phyloP scores from a whole-genome alignment of 2,797 vertebrate species.

The Cygnus olor region DNA sequence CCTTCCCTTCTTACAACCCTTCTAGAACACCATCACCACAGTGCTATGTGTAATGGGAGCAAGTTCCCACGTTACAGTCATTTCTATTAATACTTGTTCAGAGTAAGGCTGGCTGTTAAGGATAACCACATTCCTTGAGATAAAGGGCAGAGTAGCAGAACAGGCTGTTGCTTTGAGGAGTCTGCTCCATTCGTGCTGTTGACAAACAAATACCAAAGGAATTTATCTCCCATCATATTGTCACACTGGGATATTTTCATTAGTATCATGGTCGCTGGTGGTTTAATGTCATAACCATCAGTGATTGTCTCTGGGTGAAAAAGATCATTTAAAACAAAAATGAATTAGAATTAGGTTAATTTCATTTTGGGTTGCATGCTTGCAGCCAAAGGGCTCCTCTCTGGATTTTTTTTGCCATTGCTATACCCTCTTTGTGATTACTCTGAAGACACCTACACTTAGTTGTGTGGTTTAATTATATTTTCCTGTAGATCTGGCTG shows the following conservation, averaged over 20 bases:
- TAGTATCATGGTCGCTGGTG: not conserved
- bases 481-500: not conserved
- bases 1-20: not conserved
- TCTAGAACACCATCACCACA: not conserved
- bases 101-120: not conserved
- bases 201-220: not conserved
- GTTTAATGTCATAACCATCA: not conserved
- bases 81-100: not conserved
- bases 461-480: not conserved
- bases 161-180: not conserved
- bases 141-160: not conserved
- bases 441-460: not conserved
- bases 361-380: not conserved
- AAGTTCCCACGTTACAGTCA: not conserved
- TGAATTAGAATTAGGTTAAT: not conserved
- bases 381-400: not conserved
- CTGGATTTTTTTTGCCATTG: not conserved
- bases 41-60: not conserved
- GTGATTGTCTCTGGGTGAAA: not conserved
- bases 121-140: not conserved
- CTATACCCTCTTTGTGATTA: not conserved
- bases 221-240: not conserved
- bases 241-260: not conserved
- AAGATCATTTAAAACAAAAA: not conserved
- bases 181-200: not conserved